Evolutionary conservation across 2,113 vertebrate genomes (phyloP).

Genomic region (Acrocephalus kingi): DNA sequence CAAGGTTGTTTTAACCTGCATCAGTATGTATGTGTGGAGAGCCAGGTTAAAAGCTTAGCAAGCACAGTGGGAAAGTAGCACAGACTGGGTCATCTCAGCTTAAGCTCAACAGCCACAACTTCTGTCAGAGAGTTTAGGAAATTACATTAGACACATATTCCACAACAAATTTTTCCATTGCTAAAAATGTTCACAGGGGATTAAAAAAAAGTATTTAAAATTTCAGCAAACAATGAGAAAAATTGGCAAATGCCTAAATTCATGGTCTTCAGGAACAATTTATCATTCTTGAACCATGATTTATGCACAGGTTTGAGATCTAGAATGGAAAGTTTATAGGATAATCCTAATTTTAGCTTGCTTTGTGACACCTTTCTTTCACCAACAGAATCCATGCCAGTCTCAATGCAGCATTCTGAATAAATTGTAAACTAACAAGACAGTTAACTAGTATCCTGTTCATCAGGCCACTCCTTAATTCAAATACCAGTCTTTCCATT

Average conservation of each 20-base stretch:
- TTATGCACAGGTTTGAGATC: neutral
- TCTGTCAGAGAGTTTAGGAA: neutral
- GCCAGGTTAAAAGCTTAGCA: neutral
- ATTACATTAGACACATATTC: neutral
- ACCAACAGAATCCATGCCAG: neutral
- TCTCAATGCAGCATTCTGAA: neutral
- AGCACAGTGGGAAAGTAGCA: neutral
- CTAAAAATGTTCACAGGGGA: neutral
- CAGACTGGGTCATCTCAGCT: neutral
- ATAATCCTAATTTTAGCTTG: neutral
- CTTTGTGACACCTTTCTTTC: neutral
- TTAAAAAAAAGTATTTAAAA: neutral
- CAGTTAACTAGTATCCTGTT: neutral
- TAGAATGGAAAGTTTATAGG: neutral
- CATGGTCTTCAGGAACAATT: neutral
- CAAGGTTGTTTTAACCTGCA: neutral
- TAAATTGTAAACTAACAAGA: neutral
- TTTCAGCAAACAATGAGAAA: neutral
- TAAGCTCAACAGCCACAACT: neutral
- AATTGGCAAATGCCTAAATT: neutral
- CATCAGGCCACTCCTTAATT: neutral
- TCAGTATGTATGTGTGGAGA: neutral
- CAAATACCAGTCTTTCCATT: neutral
- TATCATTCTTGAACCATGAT: neutral
- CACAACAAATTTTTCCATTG: neutral